phyloP scores from a whole-genome alignment of 1,140 invertebrate genomes.

The Platorchestia sp. region DNA sequence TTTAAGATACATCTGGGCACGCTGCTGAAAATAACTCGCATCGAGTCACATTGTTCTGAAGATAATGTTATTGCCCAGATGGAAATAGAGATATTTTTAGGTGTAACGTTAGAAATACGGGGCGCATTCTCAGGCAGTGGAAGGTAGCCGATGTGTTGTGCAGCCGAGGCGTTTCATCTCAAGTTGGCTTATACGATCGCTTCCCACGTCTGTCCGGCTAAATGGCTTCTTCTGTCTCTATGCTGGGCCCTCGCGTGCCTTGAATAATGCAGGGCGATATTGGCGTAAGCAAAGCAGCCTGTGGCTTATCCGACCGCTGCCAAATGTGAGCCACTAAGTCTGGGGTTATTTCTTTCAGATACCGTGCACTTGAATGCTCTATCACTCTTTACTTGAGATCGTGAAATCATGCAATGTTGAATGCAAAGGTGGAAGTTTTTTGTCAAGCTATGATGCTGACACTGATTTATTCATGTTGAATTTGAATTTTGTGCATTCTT shows the following conservation, averaged over 20 bases:
- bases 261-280: conserved; percentile 39
- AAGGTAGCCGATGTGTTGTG: neutral
- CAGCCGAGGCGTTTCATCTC: neutral
- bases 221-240: conserved; percentile 49
- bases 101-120: neutral
- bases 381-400: neutral
- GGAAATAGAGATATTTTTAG: neutral
- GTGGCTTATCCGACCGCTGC: neutral
- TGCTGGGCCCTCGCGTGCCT: neutral
- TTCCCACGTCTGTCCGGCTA: conserved; percentile 13
- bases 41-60: neutral
- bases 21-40: neutral
- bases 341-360: neutral
- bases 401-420: neutral
- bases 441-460: neutral
- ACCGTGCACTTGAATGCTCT: neutral
- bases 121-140: neutral
- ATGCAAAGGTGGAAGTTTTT: neutral
- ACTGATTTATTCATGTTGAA: neutral
- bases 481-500: neutral
- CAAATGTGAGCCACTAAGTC: neutral
- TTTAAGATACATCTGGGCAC: neutral
- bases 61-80: neutral
- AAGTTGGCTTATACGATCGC: neutral
- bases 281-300: conserved; percentile 29